Evolutionary conservation across 2,797 vertebrate genomes (phyloP).

Genomic region (Lophotriccus pileatus): DNA sequence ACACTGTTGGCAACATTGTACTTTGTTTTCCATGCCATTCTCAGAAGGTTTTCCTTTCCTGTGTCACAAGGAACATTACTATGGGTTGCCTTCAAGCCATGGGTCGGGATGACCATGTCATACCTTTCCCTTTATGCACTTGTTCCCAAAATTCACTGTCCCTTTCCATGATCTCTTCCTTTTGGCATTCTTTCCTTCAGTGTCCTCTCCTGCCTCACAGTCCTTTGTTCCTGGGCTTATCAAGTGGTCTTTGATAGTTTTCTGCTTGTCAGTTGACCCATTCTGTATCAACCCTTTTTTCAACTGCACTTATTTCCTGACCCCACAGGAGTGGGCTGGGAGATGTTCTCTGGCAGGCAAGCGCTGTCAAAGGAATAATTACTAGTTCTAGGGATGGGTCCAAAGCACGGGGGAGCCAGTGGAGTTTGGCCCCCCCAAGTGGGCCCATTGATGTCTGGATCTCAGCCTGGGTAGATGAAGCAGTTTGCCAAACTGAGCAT

Average conservation of each 20-base stretch:
- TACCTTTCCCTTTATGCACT: not conserved
- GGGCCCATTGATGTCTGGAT: not conserved
- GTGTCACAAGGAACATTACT: not conserved
- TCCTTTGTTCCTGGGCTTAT: not conserved
- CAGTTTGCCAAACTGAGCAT: not conserved
- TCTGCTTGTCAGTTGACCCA: not conserved
- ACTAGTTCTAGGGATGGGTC: not conserved
- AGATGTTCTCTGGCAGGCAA: not conserved
- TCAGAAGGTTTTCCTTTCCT: not conserved
- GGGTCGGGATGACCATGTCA: not conserved
- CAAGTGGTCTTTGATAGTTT: not conserved
- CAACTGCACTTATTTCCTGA: not conserved
- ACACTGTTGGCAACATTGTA: accelerated
- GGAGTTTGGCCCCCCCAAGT: not conserved
- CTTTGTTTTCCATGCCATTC: not conserved
- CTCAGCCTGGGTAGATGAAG: not conserved
- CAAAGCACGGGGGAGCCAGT: not conserved
- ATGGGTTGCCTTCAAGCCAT: not conserved
- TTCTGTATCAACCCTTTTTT: not conserved
- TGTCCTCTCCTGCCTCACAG: not conserved
- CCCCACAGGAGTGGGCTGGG: not conserved
- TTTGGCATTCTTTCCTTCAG: not conserved
- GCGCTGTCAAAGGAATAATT: not conserved
- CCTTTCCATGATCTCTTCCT: not conserved
- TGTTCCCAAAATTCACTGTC: not conserved